These are phyloP conservation scores for Drosophila subquinaria DNA, from an alignment of 2,888 invertebrate genomes.

Conservation along the genomic window DNA sequence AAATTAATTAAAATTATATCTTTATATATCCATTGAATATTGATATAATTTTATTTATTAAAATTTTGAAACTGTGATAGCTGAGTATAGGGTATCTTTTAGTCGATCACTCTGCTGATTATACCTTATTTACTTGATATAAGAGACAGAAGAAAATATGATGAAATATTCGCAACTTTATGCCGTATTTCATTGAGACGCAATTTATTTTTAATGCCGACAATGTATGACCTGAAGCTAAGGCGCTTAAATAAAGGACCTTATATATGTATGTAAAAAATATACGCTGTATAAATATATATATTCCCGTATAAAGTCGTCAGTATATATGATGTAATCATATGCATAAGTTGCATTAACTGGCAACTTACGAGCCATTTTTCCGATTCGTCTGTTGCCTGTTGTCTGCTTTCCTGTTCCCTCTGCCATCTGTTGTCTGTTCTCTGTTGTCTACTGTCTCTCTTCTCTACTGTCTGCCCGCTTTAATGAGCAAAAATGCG, in stretches of 20 bases:
- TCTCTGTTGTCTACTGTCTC: neutral
- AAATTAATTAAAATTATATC: neutral
- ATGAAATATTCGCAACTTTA: slow-evolving; percentile 41
- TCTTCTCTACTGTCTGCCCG: slow-evolving; percentile 18
- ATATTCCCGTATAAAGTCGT: slow-evolving; percentile 1
- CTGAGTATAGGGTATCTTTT: neutral
- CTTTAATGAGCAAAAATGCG: slow-evolving; percentile 51
- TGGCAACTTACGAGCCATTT: slow-evolving; percentile 47
- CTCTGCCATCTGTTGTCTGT: neutral
- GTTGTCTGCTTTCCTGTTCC: neutral
- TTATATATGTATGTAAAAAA: neutral
- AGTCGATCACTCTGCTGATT: neutral
- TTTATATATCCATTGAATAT: neutral
- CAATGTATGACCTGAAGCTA: slow-evolving; percentile 51
- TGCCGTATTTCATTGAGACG: slow-evolving; percentile 53
- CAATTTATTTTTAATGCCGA: slow-evolving; percentile 39
- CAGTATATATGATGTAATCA: slow-evolving; percentile 31
- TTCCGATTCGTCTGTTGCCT: slow-evolving; percentile 1
- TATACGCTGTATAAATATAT: slow-evolving; percentile 8
- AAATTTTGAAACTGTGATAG: neutral
- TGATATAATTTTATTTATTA: neutral
- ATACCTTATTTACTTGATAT: neutral
- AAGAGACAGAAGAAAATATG: slow-evolving; percentile 9
- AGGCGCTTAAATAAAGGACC: slow-evolving; percentile 60
- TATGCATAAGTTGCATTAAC: slow-evolving; percentile 53